A percentile compares a stretch with the other conserved stretches of the same genome.
Conservation (phyloP, 92 coral and sea anemone genomes). For the Phenganax stokvisi region DNA sequence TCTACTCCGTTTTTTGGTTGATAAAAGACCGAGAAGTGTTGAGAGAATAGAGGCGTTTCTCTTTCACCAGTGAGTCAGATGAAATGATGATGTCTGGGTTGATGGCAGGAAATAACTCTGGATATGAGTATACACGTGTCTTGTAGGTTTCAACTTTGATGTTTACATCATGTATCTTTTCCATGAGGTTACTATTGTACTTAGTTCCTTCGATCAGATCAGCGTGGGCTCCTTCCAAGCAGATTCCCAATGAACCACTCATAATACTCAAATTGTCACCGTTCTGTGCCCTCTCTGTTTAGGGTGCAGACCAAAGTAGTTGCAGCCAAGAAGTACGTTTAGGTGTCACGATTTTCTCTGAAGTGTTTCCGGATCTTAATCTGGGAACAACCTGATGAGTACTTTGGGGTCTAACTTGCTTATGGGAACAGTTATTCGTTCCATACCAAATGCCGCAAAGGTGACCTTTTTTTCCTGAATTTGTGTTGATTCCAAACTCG, state of each 20-base stretch:
- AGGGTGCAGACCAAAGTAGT: constrained; percentile 43
- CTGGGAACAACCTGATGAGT: constrained; percentile 21
- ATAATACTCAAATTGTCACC: constrained; percentile 57
- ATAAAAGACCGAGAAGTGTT: background rate
- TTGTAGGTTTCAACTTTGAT: constrained; percentile 40
- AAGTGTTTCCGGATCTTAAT: constrained; percentile 46
- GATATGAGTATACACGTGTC: constrained; percentile 27
- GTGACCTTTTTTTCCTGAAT: constrained; percentile 47
- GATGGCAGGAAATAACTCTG: constrained; percentile 23
- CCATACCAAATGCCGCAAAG: constrained; percentile 56
- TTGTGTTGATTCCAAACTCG: constrained; percentile 41
- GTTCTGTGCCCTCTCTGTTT: constrained; percentile 51
- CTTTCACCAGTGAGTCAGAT: background rate
- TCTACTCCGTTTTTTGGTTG: background rate
- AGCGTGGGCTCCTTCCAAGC: constrained; percentile 62
- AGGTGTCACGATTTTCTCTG: constrained; percentile 45
- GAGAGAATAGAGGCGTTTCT: background rate
- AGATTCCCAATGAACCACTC: constrained; percentile 62
- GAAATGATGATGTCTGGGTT: too few relatives aligned
- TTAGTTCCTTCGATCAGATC: constrained; percentile 44
- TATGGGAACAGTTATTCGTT: background rate
- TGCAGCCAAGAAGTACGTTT: too few relatives aligned
- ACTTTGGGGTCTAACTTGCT: constrained; percentile 52
- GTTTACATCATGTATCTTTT: constrained; percentile 47
- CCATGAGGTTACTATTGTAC: constrained; percentile 47